Percentiles rank a stretch among this genome's conserved stretches.
These are phyloP conservation scores for Polypedilum vanderplanki DNA, from an alignment of 1,140 invertebrate species.

Conservation along the genomic window DNA sequence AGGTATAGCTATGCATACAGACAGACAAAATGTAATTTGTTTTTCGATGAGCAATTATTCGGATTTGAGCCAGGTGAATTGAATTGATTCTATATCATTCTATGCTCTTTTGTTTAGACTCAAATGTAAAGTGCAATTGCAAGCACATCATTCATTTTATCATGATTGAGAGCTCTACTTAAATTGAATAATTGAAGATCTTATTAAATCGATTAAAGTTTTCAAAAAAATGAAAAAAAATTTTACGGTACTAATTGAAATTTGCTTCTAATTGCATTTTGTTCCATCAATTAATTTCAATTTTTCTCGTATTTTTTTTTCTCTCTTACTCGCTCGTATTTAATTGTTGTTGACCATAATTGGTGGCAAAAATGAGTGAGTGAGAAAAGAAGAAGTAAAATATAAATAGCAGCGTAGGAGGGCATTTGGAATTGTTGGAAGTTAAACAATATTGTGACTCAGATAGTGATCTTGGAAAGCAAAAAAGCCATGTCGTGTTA, in stretches of 20 bases:
- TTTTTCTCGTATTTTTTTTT: not conserved
- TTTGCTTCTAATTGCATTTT: not conserved
- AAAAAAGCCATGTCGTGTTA: not conserved
- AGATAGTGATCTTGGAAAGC: constrained; percentile 11
- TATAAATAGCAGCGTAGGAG: not conserved
- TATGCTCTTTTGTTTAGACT: not conserved
- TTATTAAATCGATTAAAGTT: not conserved
- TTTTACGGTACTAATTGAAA: constrained; percentile 10
- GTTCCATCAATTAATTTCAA: constrained; percentile 13
- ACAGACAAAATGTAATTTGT: not conserved
- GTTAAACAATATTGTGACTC: constrained; percentile 13
- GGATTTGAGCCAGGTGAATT: constrained; percentile 2
- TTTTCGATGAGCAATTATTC: not conserved
- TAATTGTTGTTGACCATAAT: not conserved
- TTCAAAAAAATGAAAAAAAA: not conserved
- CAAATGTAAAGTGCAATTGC: not conserved
- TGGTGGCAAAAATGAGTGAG: not conserved
- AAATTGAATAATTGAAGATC: constrained; percentile 20
- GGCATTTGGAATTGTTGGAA: not conserved
- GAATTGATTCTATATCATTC: not conserved
- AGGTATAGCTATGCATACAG: not conserved
- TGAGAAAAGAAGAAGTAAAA: not conserved
- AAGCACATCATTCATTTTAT: not conserved
- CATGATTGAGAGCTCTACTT: not conserved
- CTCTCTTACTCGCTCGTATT: not conserved